Percentiles rank a stretch among this genome's conserved stretches.
These are phyloP conservation scores for Conomelus anceps DNA, from an alignment of 2,888 invertebrate genomes.

Conservation along the genomic window DNA sequence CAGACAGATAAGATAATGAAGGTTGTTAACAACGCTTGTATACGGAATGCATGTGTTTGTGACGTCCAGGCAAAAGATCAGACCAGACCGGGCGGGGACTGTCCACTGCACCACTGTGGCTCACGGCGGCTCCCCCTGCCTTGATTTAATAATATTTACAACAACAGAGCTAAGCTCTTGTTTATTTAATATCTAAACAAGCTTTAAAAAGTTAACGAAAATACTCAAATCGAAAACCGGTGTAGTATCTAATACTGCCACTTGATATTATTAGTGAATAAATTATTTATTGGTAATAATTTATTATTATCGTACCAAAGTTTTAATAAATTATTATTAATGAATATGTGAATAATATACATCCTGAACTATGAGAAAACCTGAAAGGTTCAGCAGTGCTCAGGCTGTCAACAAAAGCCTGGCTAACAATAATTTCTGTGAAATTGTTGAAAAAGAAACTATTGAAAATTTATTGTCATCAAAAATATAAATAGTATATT, in stretches of 20 bases:
- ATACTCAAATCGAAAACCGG: neutral
- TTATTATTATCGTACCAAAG: neutral
- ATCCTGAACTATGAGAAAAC: neutral
- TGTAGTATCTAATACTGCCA: neutral
- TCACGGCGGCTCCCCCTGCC: neutral
- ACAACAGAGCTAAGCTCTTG: neutral
- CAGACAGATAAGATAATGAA: neutral
- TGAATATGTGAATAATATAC: neutral
- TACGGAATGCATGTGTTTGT: slow-evolving; percentile 32
- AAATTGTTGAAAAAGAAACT: neutral
- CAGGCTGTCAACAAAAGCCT: neutral
- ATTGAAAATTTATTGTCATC: neutral
- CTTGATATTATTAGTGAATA: neutral
- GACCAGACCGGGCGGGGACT: neutral
- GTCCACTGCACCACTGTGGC: no score
- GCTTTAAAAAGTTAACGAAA: neutral
- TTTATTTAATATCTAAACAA: neutral
- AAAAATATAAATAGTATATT: neutral
- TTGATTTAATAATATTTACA: neutral
- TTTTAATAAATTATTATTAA: neutral
- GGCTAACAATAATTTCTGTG: neutral
- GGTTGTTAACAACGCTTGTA: slow-evolving; percentile 19
- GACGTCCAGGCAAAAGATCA: slow-evolving; percentile 3
- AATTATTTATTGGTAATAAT: neutral
- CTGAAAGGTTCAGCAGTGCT: neutral